A percentile compares a stretch with the other conserved stretches of the same genome.
Evolutionary conservation across 1,140 invertebrate genomes (phyloP).

Genomic region (Lysiphlebus fabarum): DNA sequence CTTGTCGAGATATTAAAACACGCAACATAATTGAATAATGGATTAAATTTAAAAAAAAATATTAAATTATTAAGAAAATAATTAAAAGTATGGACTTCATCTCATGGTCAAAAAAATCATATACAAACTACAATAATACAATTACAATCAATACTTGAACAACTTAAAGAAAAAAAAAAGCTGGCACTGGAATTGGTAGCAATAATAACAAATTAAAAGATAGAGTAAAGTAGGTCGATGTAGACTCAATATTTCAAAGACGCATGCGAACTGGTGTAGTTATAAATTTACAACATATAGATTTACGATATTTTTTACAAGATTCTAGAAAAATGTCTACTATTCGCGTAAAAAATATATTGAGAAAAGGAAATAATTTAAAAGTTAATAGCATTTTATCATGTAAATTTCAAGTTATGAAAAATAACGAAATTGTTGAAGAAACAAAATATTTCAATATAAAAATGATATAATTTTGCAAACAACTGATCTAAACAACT

Average conservation of each 20-base stretch:
- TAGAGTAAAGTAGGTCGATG: conserved; percentile 7
- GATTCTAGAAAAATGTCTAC: conserved; percentile 12
- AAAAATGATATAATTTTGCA: conserved; percentile 21
- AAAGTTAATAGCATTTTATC: conserved; percentile 22
- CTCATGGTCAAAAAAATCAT: not conserved
- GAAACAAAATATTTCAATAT: conserved; percentile 26
- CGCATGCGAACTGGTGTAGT: conserved; percentile 18
- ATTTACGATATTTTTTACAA: conserved; percentile 13
- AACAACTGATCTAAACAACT: conserved; percentile 13
- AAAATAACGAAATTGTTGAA: conserved; percentile 7
- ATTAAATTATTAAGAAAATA: not conserved
- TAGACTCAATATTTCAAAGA: conserved; percentile 6
- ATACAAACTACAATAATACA: not conserved
- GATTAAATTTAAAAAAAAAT: not conserved
- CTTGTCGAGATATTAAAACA: not conserved
- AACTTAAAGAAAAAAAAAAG: not conserved
- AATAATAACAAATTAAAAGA: not conserved
- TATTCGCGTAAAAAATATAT: conserved; percentile 7
- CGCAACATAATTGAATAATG: not conserved
- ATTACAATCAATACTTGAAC: not conserved
- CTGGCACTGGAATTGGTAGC: not conserved
- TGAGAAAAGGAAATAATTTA: conserved; percentile 12
- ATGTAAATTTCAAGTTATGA: conserved; percentile 21
- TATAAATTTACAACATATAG: conserved; percentile 19
- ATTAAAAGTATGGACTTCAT: not conserved